Conservation (phyloP, 2,113 vertebrate genomes). For the Lichenostomus cassidix region DNA sequence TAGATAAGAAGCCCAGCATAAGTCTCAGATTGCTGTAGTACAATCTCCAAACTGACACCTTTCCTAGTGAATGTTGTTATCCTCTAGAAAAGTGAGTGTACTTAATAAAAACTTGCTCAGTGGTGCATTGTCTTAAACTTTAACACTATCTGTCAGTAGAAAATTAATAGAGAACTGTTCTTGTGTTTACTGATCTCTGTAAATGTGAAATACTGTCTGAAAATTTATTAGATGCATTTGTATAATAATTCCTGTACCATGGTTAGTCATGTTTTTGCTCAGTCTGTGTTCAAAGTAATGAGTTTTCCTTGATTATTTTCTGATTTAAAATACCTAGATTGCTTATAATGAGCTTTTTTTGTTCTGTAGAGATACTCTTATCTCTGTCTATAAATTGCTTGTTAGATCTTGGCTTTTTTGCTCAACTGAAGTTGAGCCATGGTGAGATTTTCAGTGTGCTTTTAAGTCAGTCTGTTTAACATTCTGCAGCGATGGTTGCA, state of each 20-base stretch:
- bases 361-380: background rate
- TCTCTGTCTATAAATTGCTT: background rate
- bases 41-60: background rate
- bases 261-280: background rate
- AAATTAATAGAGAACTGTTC: background rate
- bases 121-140: background rate
- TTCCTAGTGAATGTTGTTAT: background rate
- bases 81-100: slow-evolving; percentile 35
- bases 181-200: background rate
- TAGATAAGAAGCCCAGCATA: background rate
- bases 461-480: background rate
- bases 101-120: background rate
- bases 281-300: background rate
- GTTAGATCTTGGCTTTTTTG: background rate
- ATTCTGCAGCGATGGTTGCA: background rate
- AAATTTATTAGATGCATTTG: background rate
- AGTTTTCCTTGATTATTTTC: background rate
- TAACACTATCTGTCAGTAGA: background rate
- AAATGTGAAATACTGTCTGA: background rate
- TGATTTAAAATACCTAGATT: background rate
- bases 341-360: background rate
- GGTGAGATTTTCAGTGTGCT: background rate
- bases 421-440: background rate
- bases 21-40: background rate
- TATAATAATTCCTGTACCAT: background rate